A percentile compares a stretch with the other conserved stretches of the same genome.
phyloP scores from a whole-genome alignment of 64 coral and sea anemone species.

The Montipora foliosa region DNA sequence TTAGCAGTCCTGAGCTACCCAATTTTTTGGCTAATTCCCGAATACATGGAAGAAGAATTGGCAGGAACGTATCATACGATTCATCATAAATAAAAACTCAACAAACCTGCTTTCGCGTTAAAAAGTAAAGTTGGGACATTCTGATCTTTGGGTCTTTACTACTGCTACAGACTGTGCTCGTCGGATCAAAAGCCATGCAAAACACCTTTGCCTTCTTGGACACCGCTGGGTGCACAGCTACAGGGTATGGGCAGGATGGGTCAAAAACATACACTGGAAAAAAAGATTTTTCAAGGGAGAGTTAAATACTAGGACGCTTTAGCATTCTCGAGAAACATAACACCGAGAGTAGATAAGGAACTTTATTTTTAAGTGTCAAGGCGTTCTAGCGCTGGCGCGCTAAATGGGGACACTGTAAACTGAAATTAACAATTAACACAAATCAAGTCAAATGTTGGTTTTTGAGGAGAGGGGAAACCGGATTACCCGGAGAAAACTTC shows the following conservation, averaged over 20 bases:
- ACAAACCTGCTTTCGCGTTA: constrained; percentile 64
- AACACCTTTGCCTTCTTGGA: constrained; percentile 33
- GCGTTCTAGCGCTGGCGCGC: not conserved
- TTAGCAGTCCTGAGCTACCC: not conserved
- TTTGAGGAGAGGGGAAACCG: too few species aligned
- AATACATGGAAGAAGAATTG: too few species aligned
- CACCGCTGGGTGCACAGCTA: constrained; percentile 46
- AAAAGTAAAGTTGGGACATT: constrained; percentile 79
- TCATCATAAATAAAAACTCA: not conserved
- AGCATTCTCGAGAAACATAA: too few species aligned
- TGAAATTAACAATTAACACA: too few species aligned
- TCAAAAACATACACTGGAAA: constrained; percentile 85
- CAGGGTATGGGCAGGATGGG: constrained; percentile 58
- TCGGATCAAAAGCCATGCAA: constrained; percentile 61
- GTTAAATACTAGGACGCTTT: not conserved
- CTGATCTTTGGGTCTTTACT: not conserved
- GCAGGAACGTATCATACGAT: not conserved
- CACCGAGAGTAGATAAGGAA: too few species aligned
- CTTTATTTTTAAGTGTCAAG: not conserved
- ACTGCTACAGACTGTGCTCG: not conserved
- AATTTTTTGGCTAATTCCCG: too few species aligned
- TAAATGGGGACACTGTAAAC: too few species aligned
- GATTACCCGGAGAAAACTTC: too few species aligned
- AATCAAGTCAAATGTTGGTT: too few species aligned
- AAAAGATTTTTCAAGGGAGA: not conserved